Conservation (phyloP, 2,797 vertebrate genomes). For the Poeciliopsis paucimaculata region DNA sequence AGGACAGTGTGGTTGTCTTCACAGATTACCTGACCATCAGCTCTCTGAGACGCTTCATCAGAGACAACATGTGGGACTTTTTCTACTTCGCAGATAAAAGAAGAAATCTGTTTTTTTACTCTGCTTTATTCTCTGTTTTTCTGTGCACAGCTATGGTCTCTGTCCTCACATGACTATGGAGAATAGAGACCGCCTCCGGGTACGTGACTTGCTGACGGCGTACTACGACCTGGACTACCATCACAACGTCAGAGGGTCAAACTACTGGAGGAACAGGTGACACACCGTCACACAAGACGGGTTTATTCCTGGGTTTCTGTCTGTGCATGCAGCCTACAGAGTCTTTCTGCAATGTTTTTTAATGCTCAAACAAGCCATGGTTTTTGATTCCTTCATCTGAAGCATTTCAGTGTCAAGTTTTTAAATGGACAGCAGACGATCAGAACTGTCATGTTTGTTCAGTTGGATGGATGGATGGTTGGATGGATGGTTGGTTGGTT, state of each 20-base stretch:
- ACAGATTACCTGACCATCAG: slow-evolving; percentile 65
- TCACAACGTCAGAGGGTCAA: slow-evolving; percentile 75
- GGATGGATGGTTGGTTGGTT: no score
- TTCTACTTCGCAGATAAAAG: background rate
- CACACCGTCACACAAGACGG: background rate
- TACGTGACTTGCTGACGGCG: slow-evolving; percentile 76
- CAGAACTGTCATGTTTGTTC: background rate
- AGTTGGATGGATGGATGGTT: no score
- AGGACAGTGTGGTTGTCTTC: slow-evolving; percentile 69
- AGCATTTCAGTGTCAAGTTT: background rate
- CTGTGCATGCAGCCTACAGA: background rate
- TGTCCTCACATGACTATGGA: slow-evolving; percentile 82
- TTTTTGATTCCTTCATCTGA: background rate
- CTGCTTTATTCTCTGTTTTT: background rate
- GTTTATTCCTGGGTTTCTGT: background rate
- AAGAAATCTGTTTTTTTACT: background rate
- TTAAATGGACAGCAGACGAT: background rate
- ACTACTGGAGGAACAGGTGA: slow-evolving; percentile 86
- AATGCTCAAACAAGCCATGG: background rate
- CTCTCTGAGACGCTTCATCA: slow-evolving; percentile 79
- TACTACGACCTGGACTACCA: slow-evolving; percentile 81
- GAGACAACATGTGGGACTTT: slow-evolving; percentile 74
- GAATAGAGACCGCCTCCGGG: slow-evolving; percentile 75
- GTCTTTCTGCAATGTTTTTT: background rate
- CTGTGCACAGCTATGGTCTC: slow-evolving; percentile 70